Evolutionary conservation across 53 echinoderm and acorn worm genomes (phyloP), one percentile per base, ranked within the genome.

Genomic region (Stichopus horrens): DNA sequence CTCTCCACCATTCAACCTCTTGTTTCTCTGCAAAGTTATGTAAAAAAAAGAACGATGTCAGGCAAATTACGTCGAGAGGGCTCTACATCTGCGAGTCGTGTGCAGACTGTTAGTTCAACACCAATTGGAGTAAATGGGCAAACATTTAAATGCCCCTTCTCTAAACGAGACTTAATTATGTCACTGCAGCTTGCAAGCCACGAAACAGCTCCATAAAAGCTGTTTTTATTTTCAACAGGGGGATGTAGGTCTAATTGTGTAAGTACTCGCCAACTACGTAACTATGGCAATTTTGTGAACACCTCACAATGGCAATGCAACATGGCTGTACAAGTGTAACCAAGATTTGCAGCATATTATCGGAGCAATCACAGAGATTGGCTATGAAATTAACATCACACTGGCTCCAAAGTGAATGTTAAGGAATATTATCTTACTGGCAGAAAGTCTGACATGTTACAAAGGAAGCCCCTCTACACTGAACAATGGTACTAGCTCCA

Each of bases 1-100:
- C 87, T 87, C 87, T n/a, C 87, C 57, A 5, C 74, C 74, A 87
- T 87, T 87, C 55, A 87, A 21, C 55, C 87, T 75, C 87, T 87
- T 87, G 87, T 74, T 87, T 74, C 87, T 74, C 87, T 87, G 87
- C 21, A 19, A 74, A 74, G 2, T 37, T 37, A 37, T 37, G 37
- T 37, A 37, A 37, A 37, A 37, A 37, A 67, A 0, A 14, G 54
- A 52, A 76, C 23, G 21, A 20, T 51, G 51, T 14, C 14, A 10
- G 77, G 10, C 51, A 9, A 51, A 76, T 53, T 76, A 53, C 9
- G 6, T 53, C 16, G 77, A 54, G 77, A n/a, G 77, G 52, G 54
- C 77, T 76, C 77, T 76, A 9, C 52, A 51, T 76, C 77, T 53
- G 37, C 16, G 77, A 76, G 54, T 76, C 77, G 77, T 76, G 77